These are phyloP conservation scores for Nemoura dubitans DNA, from an alignment of 2,888 invertebrate genomes.

Conservation along the genomic window DNA sequence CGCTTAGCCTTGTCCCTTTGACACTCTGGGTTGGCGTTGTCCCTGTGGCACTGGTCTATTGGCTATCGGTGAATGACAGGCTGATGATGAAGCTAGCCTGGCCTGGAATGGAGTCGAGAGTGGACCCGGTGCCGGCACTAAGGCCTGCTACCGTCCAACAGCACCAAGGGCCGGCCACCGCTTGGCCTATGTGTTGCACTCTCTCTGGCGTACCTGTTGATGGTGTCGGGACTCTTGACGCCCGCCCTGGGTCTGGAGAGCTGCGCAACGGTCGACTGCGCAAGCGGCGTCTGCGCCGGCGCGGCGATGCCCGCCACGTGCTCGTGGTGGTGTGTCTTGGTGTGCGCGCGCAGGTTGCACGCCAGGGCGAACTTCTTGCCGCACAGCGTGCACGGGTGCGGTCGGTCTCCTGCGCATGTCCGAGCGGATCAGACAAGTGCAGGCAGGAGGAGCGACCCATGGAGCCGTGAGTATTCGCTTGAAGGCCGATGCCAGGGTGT, in stretches of 20 bases:
- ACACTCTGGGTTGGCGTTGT: not conserved
- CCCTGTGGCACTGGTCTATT: too few species aligned
- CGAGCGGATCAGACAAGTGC: too few species aligned
- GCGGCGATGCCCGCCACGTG: not conserved
- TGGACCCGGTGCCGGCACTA: too few species aligned
- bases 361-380: slow-evolving; percentile 55
- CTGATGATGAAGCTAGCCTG: too few species aligned
- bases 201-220: not conserved
- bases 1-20: not conserved
- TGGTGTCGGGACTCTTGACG: not conserved
- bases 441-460: too few species aligned
- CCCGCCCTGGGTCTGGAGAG: not conserved
- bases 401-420: slow-evolving; percentile 59
- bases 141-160: too few species aligned
- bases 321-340: slow-evolving; percentile 38
- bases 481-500: too few species aligned
- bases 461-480: too few species aligned
- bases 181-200: too few species aligned
- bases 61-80: too few species aligned
- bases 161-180: too few species aligned
- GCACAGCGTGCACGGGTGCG: slow-evolving; percentile 54
- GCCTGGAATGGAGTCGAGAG: too few species aligned
- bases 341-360: slow-evolving; percentile 54
- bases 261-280: not conserved
- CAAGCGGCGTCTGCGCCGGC: not conserved